A percentile compares a stretch with the other conserved stretches of the same genome.
phyloP scores from a whole-genome alignment of 2,113 vertebrate genomes.

The Cynoglossus semilaevis region DNA sequence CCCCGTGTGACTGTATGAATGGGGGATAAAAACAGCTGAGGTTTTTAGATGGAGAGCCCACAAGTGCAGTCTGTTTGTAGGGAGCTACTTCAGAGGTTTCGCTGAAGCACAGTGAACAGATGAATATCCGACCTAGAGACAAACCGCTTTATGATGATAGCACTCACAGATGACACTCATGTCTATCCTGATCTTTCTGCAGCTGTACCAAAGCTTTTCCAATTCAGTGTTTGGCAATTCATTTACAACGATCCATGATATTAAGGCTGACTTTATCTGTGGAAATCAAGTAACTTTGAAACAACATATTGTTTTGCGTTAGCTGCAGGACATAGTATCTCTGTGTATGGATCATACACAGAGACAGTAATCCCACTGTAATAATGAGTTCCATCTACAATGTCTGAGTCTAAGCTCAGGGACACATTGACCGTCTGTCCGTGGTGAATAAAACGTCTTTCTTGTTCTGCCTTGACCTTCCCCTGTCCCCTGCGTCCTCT shows the following conservation, averaged over 20 bases:
- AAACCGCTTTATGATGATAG: conserved; percentile 37
- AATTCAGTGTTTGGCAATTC: not conserved
- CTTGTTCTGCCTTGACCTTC: too few relatives aligned
- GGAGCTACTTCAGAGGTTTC: conserved; percentile 14
- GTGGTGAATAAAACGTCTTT: too few relatives aligned
- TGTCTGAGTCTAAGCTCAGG: too few relatives aligned
- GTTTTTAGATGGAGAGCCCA: not conserved
- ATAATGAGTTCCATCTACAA: too few relatives aligned
- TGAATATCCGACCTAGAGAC: conserved; percentile 36
- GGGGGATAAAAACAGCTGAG: not conserved
- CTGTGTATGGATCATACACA: too few relatives aligned
- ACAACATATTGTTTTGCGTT: too few relatives aligned
- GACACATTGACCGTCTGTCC: too few relatives aligned
- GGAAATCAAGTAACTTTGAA: too few relatives aligned
- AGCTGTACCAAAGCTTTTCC: conserved; percentile 5
- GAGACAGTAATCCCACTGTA: too few relatives aligned
- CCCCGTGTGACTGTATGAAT: not conserved
- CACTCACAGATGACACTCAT: conserved; percentile 7
- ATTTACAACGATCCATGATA: conserved; percentile 6
- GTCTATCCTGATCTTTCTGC: conserved; percentile 4
- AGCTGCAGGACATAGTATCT: too few relatives aligned
- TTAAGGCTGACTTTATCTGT: too few relatives aligned
- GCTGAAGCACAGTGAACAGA: conserved; percentile 31
- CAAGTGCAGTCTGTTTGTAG: conserved; percentile 18
- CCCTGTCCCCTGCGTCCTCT: too few relatives aligned